A percentile compares a stretch with the other conserved stretches of the same genome.
These are phyloP conservation scores for Melanophora roralis DNA, from an alignment of 2,888 invertebrate genomes.

Conservation along the genomic window DNA sequence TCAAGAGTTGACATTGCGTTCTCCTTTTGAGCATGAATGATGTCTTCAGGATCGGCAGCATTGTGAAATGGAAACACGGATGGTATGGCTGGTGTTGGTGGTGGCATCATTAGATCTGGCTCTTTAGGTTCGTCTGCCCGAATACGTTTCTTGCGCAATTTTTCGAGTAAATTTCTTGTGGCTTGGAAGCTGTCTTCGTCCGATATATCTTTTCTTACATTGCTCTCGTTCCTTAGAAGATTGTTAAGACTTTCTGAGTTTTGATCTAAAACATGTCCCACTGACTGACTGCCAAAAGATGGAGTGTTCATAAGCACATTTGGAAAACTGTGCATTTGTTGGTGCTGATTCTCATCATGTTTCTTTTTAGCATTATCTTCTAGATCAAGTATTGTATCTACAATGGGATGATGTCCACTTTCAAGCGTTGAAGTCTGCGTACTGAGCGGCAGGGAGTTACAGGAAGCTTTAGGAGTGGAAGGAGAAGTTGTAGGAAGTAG, in stretches of 20 bases:
- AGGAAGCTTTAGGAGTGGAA: slow-evolving; percentile 21
- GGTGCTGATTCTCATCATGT: slow-evolving; percentile 57
- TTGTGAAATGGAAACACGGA: slow-evolving; percentile 75
- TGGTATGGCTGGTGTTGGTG: slow-evolving; percentile 75
- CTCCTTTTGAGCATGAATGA: slow-evolving; percentile 74
- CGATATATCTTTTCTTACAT: slow-evolving; percentile 65
- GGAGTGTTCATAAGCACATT: slow-evolving; percentile 53
- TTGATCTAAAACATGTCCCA: slow-evolving; percentile 68
- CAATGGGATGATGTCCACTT: slow-evolving; percentile 70
- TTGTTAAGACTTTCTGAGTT: slow-evolving; percentile 68
- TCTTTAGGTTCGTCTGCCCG: slow-evolving; percentile 70
- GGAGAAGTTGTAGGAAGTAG: slow-evolving; percentile 20
- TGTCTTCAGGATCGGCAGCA: slow-evolving; percentile 74
- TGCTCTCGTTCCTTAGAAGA: slow-evolving; percentile 61
- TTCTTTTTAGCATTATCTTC: slow-evolving; percentile 69
- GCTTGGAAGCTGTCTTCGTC: slow-evolving; percentile 88
- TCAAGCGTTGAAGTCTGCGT: slow-evolving; percentile 42
- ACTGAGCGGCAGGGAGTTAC: slow-evolving; percentile 29
- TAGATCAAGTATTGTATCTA: slow-evolving; percentile 72
- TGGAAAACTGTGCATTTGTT: slow-evolving; percentile 56
- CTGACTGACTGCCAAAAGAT: slow-evolving; percentile 54
- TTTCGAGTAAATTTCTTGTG: slow-evolving; percentile 89
- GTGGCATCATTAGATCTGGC: slow-evolving; percentile 70
- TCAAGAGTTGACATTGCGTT: slow-evolving; percentile 66
- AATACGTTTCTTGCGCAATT: slow-evolving; percentile 81